Percentiles rank a stretch among this genome's conserved stretches.
Evolutionary conservation across 2,113 vertebrate species (phyloP).

Genomic region (Psittacula cyanocephala): DNA sequence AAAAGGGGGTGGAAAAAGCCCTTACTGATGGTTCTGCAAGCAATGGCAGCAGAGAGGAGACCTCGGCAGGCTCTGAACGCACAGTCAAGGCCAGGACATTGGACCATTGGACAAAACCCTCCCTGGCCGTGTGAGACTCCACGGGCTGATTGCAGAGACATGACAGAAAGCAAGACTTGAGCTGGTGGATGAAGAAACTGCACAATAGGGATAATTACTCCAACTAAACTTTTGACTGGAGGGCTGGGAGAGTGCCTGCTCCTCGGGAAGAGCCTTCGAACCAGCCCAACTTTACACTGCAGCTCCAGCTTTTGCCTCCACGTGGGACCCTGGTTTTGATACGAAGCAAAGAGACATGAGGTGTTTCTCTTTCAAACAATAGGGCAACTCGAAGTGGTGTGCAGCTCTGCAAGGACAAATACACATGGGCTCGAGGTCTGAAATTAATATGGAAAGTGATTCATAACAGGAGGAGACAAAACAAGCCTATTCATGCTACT

Average conservation of each 20-base stretch:
- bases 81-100: rapidly evolving
- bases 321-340: neutral
- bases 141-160: rapidly evolving
- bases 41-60: neutral
- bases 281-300: rapidly evolving
- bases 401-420: neutral
- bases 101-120: neutral
- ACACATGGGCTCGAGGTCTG: neutral
- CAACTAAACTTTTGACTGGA: neutral
- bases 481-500: conserved; percentile 59
- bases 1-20: neutral
- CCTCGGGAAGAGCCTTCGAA: neutral
- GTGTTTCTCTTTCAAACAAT: neutral
- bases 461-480: conserved; percentile 60
- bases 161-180: neutral
- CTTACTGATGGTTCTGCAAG: conserved; percentile 20
- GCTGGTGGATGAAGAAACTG: neutral
- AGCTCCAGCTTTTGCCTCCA: neutral
- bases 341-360: rapidly evolving
- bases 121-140: rapidly evolving
- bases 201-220: neutral
- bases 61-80: neutral
- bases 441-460: conserved; percentile 57
- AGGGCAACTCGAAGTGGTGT: neutral
- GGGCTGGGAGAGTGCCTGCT: neutral